Base-by-base conservation (phyloP, 2,888 invertebrate species). In the Resseliella maxima region DNA sequence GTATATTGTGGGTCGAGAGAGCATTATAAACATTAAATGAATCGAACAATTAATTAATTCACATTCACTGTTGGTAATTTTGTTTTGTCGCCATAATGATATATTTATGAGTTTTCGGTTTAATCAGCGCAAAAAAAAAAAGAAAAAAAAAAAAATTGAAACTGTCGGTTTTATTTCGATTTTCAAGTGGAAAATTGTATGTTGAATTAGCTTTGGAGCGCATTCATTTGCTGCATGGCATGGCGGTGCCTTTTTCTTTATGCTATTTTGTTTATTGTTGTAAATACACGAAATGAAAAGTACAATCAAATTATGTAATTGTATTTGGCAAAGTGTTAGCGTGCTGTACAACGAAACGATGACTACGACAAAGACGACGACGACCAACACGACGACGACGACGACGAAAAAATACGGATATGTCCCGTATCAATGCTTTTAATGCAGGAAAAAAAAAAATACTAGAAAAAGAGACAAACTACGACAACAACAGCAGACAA, bases 21-120 rank as follows among this genome's bases (percentile, higher is more conserved):
- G 2, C 18, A 50, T 21, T 45, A 10, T 45, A 45, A 45, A 5
- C 12, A 45, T 45, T 10, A 50, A 50, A 18, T 59, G 27, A 59
- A 59, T 59, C 24, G 59, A 59, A 12, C 72, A 72, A 72, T 72
- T 72, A 72, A 72, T 72, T 72, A 72, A 72, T 59, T 59, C 24
- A 59, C 59, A 59, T 59, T 59, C 59, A 59, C 59, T 59, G 24
- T n/a, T n/a, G 59, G 18, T 59, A 59, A 59, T 59, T 59, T 59
- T 72, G 72, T n/a, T n/a, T n/a, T 72, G 72, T 72, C 35, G 31
- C 31, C 15, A 35, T 72, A 72, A 72, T 72, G 72, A 72, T 72
- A n/a, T n/a, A 31, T 72, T 72, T 72, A 72, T 59, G 59, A 59
- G 24, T n/a, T 59, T 59, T 59, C 59, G 59, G 59, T 59, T n/a